A percentile compares a stretch with the other conserved stretches of the same genome.
These are phyloP conservation scores for Diuraphis noxia DNA, from an alignment of 1,140 invertebrate genomes.

Conservation along the genomic window DNA sequence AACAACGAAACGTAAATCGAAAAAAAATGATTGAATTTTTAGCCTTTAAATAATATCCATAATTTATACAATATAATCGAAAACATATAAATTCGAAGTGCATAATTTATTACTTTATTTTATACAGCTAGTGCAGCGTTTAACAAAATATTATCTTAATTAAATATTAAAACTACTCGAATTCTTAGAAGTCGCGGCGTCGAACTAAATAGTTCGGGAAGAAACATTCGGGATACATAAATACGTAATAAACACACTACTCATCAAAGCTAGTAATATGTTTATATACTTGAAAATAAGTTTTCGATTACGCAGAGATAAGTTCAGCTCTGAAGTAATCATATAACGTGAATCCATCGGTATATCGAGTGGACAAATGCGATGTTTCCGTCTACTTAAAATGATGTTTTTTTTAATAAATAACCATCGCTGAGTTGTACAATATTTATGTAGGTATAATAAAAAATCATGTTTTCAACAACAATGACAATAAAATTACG, in stretches of 20 bases:
- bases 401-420: neutral
- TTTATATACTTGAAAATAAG: neutral
- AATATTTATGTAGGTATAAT: neutral
- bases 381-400: neutral
- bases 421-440: neutral
- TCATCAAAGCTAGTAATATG: neutral
- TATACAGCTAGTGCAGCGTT: neutral
- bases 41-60: neutral
- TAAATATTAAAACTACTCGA: slow-evolving; percentile 3
- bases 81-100: neutral
- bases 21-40: neutral
- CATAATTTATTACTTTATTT: neutral
- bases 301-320: neutral
- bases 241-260: neutral
- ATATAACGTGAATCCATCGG: neutral
- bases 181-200: neutral
- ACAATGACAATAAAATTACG: slow-evolving; percentile 56
- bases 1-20: neutral
- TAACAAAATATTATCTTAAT: slow-evolving; percentile 3
- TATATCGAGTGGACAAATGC: slow-evolving; percentile 1
- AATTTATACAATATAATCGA: neutral
- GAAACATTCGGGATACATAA: neutral
- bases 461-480: slow-evolving; percentile 57
- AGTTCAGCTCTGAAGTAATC: neutral
- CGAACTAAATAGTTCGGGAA: neutral